These are phyloP conservation scores for Cancer borealis DNA, from an alignment of 2,888 invertebrate genomes.

Conservation along the genomic window DNA sequence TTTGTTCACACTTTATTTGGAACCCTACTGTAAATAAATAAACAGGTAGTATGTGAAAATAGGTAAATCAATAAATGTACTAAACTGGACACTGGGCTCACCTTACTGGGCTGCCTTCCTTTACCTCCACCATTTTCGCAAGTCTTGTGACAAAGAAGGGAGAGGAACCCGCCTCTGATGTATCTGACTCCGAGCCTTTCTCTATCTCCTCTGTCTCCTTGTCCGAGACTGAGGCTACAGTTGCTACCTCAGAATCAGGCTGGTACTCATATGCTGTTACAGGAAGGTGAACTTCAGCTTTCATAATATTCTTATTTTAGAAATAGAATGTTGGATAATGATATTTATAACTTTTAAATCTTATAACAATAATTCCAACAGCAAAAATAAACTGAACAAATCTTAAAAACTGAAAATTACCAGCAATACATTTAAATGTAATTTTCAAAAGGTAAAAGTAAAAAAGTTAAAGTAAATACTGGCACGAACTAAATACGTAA, in stretches of 20 bases:
- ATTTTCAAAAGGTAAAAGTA: background rate
- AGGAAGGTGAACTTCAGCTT: background rate
- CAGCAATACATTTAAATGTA: background rate
- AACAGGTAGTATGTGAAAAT: background rate
- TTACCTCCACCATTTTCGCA: slow-evolving; percentile 69
- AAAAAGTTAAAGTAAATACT: background rate
- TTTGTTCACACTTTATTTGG: too few relatives aligned
- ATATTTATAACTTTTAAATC: background rate
- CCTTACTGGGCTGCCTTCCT: slow-evolving; percentile 60
- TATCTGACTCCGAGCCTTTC: slow-evolving; percentile 75
- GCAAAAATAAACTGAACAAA: background rate
- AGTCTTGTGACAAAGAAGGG: slow-evolving; percentile 72
- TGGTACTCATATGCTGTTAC: slow-evolving; percentile 93
- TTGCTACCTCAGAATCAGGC: slow-evolving; percentile 90
- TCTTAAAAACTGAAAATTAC: background rate
- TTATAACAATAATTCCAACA: background rate
- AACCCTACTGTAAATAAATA: background rate
- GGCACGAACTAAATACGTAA: background rate
- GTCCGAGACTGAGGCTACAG: slow-evolving; percentile 78
- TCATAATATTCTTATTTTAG: slow-evolving; percentile 43
- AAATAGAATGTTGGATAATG: background rate
- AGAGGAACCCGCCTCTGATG: slow-evolving; percentile 74
- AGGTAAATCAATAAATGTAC: background rate
- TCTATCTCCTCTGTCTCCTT: slow-evolving; percentile 72
- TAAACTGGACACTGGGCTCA: background rate